A percentile compares a stretch with the other conserved stretches of the same genome.
Evolutionary conservation across 2,888 invertebrate species (phyloP).

Genomic region (Pollenia amentaria): DNA sequence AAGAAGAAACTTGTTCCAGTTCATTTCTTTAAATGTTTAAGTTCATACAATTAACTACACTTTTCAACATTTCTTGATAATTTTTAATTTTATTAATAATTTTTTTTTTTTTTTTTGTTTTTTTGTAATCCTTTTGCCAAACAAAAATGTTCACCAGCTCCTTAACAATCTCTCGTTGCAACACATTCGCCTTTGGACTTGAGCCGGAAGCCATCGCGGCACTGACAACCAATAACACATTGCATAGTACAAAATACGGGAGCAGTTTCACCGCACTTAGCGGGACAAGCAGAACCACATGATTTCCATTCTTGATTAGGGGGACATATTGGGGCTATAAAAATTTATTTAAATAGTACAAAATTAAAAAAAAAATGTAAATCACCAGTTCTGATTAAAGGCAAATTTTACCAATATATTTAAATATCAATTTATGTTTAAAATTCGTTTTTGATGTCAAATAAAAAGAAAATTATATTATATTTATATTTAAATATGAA

Average conservation of each 20-base stretch:
- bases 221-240: slow-evolving; percentile 70
- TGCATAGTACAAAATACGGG: slow-evolving; percentile 53
- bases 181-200: slow-evolving; percentile 62
- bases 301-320: slow-evolving; percentile 53
- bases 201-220: slow-evolving; percentile 50
- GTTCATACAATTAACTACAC: too few relatives aligned
- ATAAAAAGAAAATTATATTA: too few relatives aligned
- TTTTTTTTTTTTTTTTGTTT: background rate
- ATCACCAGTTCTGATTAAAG: too few relatives aligned
- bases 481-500: too few relatives aligned
- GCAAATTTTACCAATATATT: too few relatives aligned
- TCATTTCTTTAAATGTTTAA: too few relatives aligned
- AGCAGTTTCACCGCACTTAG: slow-evolving; percentile 37
- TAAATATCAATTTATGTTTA: too few relatives aligned
- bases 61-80: too few relatives aligned
- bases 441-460: too few relatives aligned
- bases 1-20: too few relatives aligned
- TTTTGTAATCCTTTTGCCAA: background rate
- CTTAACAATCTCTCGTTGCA: slow-evolving; percentile 42
- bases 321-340: slow-evolving; percentile 28
- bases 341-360: background rate
- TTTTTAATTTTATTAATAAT: background rate
- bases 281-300: slow-evolving; percentile 70
- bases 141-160: background rate
- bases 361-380: background rate